phyloP scores from a whole-genome alignment of 2,797 vertebrate species.

The Rhynchotus rufescens region DNA sequence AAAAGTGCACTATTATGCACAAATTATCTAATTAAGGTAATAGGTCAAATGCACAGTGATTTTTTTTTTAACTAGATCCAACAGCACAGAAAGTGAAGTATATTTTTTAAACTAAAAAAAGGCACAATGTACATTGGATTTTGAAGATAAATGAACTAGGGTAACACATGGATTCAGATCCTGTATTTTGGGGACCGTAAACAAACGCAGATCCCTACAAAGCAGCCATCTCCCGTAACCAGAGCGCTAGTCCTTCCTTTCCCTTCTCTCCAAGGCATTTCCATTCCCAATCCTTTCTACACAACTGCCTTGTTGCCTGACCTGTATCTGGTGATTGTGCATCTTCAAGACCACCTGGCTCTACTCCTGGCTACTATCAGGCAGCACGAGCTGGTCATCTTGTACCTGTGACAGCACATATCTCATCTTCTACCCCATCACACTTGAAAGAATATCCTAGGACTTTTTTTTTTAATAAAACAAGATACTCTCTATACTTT shows the following conservation, averaged over 20 bases:
- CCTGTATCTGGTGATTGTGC: slow-evolving; percentile 30
- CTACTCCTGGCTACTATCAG: background rate
- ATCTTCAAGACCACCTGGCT: slow-evolving; percentile 40
- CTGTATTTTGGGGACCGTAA: background rate
- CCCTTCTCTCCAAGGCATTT: background rate
- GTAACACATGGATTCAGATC: background rate
- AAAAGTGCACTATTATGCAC: background rate
- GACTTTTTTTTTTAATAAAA: background rate
- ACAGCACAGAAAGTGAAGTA: background rate
- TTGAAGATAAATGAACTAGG: background rate
- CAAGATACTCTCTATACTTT: background rate
- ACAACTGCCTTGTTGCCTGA: background rate
- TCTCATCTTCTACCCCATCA: background rate
- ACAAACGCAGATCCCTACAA: background rate
- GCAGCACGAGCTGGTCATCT: background rate
- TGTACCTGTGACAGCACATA: slow-evolving; percentile 1
- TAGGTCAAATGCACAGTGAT: background rate
- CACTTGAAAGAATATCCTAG: background rate
- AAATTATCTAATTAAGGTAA: slow-evolving; percentile 13
- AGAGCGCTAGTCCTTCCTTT: background rate
- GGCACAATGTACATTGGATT: no score
- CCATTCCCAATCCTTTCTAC: background rate
- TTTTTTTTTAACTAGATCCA: background rate
- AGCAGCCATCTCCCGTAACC: background rate
- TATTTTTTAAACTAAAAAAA: background rate